Percentiles rank a stretch among this genome's conserved stretches.
These are phyloP conservation scores for Aethes cnicana DNA, from an alignment of 2,888 invertebrate genomes.

Conservation along the genomic window DNA sequence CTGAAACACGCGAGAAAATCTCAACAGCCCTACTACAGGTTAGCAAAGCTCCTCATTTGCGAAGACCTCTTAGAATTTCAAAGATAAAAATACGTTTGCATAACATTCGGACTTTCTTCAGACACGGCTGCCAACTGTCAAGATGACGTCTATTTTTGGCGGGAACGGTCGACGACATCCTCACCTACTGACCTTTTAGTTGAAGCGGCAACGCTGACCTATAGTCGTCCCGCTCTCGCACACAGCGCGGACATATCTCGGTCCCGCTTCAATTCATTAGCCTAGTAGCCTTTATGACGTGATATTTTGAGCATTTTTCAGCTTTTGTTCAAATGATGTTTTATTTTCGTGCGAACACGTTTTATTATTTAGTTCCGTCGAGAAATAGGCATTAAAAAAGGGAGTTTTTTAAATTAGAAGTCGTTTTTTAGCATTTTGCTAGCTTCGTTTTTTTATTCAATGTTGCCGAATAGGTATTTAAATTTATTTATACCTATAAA, in stretches of 20 bases:
- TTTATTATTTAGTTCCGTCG: slow-evolving; percentile 13
- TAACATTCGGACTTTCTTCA: slow-evolving; percentile 25
- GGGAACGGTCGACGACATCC: slow-evolving; percentile 41
- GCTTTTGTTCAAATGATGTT: slow-evolving; percentile 20
- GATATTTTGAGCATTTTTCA: slow-evolving; percentile 28
- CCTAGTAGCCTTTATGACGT: slow-evolving; percentile 30
- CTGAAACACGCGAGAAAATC: not conserved
- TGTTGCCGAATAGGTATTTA: too few relatives aligned
- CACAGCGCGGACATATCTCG: slow-evolving; percentile 16
- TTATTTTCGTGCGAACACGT: slow-evolving; percentile 26
- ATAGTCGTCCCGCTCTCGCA: slow-evolving; percentile 38
- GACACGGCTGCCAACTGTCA: slow-evolving; percentile 21
- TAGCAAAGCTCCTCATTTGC: slow-evolving; percentile 18
- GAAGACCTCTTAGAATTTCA: slow-evolving; percentile 18
- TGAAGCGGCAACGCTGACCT: slow-evolving; percentile 37
- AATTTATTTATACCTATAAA: too few relatives aligned
- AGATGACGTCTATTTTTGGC: slow-evolving; percentile 37
- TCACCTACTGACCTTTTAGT: slow-evolving; percentile 42
- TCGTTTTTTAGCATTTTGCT: slow-evolving; percentile 2
- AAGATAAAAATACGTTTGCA: slow-evolving; percentile 25
- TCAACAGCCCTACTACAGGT: slow-evolving; percentile 15
- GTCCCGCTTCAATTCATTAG: slow-evolving; percentile 51
- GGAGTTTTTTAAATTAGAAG: not conserved
- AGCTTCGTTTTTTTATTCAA: too few relatives aligned
- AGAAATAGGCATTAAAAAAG: slow-evolving; percentile 1